These are phyloP conservation scores for Pararge aegeria DNA, from an alignment of 1,140 invertebrate genomes.

Conservation along the genomic window DNA sequence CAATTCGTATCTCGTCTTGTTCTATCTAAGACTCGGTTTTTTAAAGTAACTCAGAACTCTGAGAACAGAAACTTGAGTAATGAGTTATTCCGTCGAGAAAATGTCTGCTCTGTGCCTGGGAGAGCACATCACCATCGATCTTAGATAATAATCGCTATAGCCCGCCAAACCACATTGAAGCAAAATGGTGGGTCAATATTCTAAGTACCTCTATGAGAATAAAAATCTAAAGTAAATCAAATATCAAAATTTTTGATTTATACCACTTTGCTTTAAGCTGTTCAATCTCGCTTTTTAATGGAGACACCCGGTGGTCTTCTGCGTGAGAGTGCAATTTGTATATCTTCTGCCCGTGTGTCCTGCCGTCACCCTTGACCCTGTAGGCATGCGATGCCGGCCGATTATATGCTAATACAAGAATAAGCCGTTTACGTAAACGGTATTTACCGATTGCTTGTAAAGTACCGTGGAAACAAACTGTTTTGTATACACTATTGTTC, in stretches of 20 bases:
- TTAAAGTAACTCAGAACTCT: too few relatives aligned
- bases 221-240: neutral
- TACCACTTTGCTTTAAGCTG: neutral
- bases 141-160: too few relatives aligned
- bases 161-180: too few relatives aligned
- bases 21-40: too few relatives aligned
- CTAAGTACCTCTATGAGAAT: too few relatives aligned
- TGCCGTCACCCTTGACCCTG: constrained; percentile 43
- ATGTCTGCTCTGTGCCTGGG: too few relatives aligned
- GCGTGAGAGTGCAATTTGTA: constrained; percentile 45
- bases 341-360: constrained; percentile 24
- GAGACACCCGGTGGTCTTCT: constrained; percentile 32
- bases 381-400: constrained; percentile 31
- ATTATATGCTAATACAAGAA: constrained; percentile 61
- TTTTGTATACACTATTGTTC: neutral
- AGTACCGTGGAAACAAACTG: neutral
- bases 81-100: too few relatives aligned
- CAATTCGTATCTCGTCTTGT: too few relatives aligned
- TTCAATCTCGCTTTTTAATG: constrained; percentile 24
- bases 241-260: neutral
- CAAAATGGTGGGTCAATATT: too few relatives aligned
- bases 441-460: constrained; percentile 10
- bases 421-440: constrained; percentile 42
- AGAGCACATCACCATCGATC: too few relatives aligned
- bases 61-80: too few relatives aligned